Percentiles rank a stretch among this genome's conserved stretches.
Evolutionary conservation across 2,888 invertebrate species (phyloP).

Genomic region (Polyploca ridens): DNA sequence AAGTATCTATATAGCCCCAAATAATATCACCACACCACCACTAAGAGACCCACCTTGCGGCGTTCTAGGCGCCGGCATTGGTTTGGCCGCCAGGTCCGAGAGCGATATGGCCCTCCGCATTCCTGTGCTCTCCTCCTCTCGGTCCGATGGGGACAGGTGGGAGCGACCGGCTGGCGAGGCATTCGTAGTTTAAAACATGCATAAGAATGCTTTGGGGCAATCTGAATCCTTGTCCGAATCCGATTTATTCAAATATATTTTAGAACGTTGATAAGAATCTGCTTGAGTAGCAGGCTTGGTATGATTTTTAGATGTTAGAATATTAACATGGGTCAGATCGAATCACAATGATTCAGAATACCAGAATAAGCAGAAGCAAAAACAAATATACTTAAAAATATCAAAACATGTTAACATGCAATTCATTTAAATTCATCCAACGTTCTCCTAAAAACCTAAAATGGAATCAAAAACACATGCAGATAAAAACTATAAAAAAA

Average conservation of each 20-base stretch:
- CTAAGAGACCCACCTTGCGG: conserved; percentile 81
- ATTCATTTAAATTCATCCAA: background rate
- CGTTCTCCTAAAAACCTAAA: conserved; percentile 23
- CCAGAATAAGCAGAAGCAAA: conserved; percentile 7
- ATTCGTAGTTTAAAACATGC: conserved; percentile 25
- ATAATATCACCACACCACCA: conserved; percentile 5
- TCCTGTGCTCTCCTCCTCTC: conserved; percentile 79
- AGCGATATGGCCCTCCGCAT: conserved; percentile 92
- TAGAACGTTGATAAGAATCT: background rate
- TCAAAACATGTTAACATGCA: background rate
- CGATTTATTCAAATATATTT: background rate
- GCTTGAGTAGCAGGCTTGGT: background rate
- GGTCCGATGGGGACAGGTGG: conserved; percentile 63
- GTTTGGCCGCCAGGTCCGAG: conserved; percentile 88
- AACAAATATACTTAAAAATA: background rate
- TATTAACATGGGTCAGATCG: background rate
- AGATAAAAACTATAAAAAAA: conserved; percentile 26
- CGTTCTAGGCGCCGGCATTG: conserved; percentile 86
- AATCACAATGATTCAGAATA: background rate
- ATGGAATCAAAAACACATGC: conserved; percentile 29
- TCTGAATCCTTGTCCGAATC: conserved; percentile 25
- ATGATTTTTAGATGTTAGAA: background rate
- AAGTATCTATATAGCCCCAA: background rate
- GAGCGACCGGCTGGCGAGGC: conserved; percentile 60
- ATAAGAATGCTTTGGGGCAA: conserved; percentile 28